These are phyloP conservation scores for Eubasilissa regina DNA, from an alignment of 1,140 invertebrate genomes.

Conservation along the genomic window DNA sequence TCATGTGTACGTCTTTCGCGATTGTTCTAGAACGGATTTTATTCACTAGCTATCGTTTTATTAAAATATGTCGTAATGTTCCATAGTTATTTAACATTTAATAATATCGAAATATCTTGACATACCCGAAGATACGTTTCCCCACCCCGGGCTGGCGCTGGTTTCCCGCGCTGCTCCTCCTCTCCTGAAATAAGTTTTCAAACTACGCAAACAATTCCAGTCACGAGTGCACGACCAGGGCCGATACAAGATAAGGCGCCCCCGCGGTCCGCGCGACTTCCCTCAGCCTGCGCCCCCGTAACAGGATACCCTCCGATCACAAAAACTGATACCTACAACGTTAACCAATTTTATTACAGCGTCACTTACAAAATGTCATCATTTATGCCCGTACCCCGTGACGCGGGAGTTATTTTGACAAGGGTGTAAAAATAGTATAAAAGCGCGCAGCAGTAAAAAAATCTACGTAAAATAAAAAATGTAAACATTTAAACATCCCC, in stretches of 20 bases:
- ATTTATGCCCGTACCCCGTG: constrained; percentile 33
- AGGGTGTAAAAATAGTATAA: constrained; percentile 46
- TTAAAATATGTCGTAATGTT: no score
- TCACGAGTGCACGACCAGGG: constrained; percentile 20
- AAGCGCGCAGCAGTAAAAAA: constrained; percentile 23
- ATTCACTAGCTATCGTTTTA: no score
- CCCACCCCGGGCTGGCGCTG: not conserved
- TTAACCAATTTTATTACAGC: constrained; percentile 34
- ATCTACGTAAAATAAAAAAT: constrained; percentile 35
- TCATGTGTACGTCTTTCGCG: no score
- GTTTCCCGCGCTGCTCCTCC: not conserved
- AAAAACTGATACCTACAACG: constrained; percentile 16
- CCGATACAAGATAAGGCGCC: constrained; percentile 8
- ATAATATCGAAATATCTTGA: no score
- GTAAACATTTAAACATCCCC: constrained; percentile 45
- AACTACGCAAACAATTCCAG: constrained; percentile 21
- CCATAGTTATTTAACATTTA: no score
- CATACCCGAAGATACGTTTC: no score
- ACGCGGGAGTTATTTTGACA: constrained; percentile 56
- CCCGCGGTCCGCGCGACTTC: not conserved
- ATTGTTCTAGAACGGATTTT: no score
- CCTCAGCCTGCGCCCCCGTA: constrained; percentile 12
- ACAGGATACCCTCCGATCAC: not conserved
- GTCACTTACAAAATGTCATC: constrained; percentile 43
- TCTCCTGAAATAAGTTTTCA: not conserved